Evolutionary conservation across 2,888 invertebrate genomes (phyloP).

Genomic region (Gastracanthus pulcherrimus): DNA sequence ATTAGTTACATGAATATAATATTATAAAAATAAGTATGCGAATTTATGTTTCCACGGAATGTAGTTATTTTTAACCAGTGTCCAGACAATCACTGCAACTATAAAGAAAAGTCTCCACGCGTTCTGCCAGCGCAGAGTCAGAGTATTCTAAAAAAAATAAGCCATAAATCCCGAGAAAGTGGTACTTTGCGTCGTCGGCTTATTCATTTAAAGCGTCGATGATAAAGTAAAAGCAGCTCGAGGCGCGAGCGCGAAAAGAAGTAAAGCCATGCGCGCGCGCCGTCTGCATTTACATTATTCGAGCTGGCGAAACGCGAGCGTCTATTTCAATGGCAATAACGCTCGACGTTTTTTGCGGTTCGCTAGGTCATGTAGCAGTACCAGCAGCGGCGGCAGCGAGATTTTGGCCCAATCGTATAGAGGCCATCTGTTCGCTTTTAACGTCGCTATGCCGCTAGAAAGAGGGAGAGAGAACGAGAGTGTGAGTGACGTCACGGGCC

Average conservation of each 20-base stretch:
- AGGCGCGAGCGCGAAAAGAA: not conserved
- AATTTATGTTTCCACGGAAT: not conserved
- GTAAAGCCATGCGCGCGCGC: not conserved
- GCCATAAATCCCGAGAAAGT: slow-evolving; percentile 30
- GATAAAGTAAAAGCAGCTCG: slow-evolving; percentile 20
- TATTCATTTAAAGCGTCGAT: slow-evolving; percentile 1
- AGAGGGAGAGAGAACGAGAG: slow-evolving; percentile 10
- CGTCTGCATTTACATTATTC: slow-evolving; percentile 35
- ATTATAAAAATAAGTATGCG: too few relatives aligned
- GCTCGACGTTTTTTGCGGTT: slow-evolving; percentile 61
- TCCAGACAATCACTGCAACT: slow-evolving; percentile 18
- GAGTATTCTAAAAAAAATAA: slow-evolving; percentile 38
- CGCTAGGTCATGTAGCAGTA: slow-evolving; percentile 61
- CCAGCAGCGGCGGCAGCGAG: not conserved
- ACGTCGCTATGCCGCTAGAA: slow-evolving; percentile 64
- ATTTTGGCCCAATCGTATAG: slow-evolving; percentile 61
- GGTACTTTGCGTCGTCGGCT: slow-evolving; percentile 11
- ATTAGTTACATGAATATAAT: too few relatives aligned
- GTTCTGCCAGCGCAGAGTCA: not conserved
- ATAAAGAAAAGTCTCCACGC: slow-evolving; percentile 1
- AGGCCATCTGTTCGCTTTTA: slow-evolving; percentile 73
- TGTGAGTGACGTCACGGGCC: slow-evolving; percentile 33
- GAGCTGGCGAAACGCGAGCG: not conserved
- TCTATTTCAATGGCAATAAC: slow-evolving; percentile 53
- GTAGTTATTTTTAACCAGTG: not conserved